These are phyloP conservation scores for Coelopa frigida DNA, from an alignment of 1,140 invertebrate genomes.

Conservation along the genomic window DNA sequence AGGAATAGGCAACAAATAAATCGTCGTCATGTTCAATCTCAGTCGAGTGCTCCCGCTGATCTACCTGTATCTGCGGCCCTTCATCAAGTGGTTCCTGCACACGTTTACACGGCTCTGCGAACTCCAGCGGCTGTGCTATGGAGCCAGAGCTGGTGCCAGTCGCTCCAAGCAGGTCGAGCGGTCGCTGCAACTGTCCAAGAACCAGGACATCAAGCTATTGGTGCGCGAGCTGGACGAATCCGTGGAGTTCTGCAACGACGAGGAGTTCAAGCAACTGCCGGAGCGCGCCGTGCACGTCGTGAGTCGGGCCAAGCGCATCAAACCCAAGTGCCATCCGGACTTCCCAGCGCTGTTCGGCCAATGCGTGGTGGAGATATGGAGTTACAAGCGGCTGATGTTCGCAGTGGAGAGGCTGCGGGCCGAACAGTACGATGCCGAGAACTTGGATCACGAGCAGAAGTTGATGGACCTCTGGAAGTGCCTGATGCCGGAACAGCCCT, in stretches of 20 bases:
- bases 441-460: slow-evolving; percentile 71
- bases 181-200: slow-evolving; percentile 62
- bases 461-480: slow-evolving; percentile 72
- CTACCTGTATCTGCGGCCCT: slow-evolving; percentile 62
- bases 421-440: slow-evolving; percentile 65
- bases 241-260: slow-evolving; percentile 42
- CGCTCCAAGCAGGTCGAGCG: slow-evolving; percentile 67
- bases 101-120: slow-evolving; percentile 82
- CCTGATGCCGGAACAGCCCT: slow-evolving; percentile 64
- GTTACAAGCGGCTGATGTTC: slow-evolving; percentile 70
- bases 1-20: too few species aligned
- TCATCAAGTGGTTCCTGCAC: slow-evolving; percentile 82
- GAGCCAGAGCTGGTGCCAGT: slow-evolving; percentile 61
- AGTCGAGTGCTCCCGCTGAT: slow-evolving; percentile 41
- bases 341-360: slow-evolving; percentile 65
- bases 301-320: slow-evolving; percentile 69
- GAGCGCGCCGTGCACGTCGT: slow-evolving; percentile 60
- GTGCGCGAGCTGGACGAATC: slow-evolving; percentile 61
- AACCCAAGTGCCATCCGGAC: slow-evolving; percentile 68
- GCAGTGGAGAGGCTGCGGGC: slow-evolving; percentile 72
- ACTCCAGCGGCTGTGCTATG: slow-evolving; percentile 86
- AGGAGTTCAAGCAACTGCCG: slow-evolving; percentile 45
- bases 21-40: slow-evolving; percentile 34
- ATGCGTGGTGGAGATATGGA: slow-evolving; percentile 83
- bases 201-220: slow-evolving; percentile 59